Evolutionary conservation across 2,797 vertebrate species (phyloP).

Genomic region (Acropternis orthonyx): DNA sequence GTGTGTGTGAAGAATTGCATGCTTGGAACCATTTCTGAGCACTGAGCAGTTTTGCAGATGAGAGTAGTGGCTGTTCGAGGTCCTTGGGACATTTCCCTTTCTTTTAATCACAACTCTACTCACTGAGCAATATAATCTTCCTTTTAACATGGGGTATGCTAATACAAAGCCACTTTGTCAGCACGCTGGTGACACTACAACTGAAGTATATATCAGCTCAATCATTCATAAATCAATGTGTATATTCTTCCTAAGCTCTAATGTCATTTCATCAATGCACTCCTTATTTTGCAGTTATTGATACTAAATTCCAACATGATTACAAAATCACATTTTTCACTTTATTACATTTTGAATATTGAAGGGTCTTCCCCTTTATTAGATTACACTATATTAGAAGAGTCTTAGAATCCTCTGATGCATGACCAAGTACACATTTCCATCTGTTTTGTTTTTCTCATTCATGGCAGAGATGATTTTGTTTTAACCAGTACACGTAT

Average conservation of each 20-base stretch:
- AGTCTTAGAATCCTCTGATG: conserved; percentile 68
- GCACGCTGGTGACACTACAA: neutral
- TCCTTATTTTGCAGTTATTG: conserved; percentile 58
- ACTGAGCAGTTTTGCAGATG: conserved; percentile 13
- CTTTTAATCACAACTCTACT: neutral
- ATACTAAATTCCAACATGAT: conserved; percentile 71
- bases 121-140: conserved; percentile 11
- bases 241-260: conserved; percentile 35
- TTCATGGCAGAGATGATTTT: conserved; percentile 70
- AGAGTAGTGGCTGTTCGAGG: neutral
- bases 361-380: conserved; percentile 59
- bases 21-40: neutral
- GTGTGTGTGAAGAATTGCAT: neutral
- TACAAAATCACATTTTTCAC: conserved; percentile 59
- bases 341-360: conserved; percentile 71
- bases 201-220: conserved; percentile 29
- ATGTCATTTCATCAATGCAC: conserved; percentile 42
- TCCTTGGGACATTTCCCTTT: neutral
- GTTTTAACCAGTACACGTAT: conserved; percentile 66
- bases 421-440: conserved; percentile 68
- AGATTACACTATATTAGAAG: conserved; percentile 69
- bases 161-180: conserved; percentile 57
- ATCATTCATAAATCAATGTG: conserved; percentile 41
- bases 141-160: neutral
- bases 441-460: conserved; percentile 74